Conservation (phyloP, 2,797 vertebrate genomes). For the Pyrocephalus nanus region DNA sequence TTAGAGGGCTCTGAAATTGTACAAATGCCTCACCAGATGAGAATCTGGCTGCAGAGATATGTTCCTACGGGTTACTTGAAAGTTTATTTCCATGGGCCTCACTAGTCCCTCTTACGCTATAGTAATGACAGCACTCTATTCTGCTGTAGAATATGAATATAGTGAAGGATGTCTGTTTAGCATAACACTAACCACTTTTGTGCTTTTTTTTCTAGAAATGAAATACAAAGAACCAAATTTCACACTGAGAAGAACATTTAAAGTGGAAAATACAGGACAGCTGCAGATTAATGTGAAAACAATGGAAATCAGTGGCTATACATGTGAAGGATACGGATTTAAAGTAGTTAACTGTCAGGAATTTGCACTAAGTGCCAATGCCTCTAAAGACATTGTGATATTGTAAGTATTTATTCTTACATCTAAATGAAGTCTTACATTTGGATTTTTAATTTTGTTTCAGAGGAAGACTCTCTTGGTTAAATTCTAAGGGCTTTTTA, state of each 20-base stretch:
- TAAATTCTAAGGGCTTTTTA: background rate
- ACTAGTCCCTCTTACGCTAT: rapidly evolving
- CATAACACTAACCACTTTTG: background rate
- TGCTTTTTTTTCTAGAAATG: constrained; percentile 79
- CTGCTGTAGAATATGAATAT: background rate
- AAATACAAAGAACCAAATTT: constrained; percentile 93
- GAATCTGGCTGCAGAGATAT: background rate
- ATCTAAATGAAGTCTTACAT: background rate
- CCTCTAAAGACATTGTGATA: constrained; percentile 94
- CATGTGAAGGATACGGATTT: constrained; percentile 97
- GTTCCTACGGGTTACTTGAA: background rate
- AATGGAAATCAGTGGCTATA: constrained; percentile 91
- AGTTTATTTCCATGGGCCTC: background rate
- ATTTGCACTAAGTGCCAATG: constrained; percentile 92
- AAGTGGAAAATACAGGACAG: constrained; percentile 93
- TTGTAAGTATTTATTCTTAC: constrained; percentile 82
- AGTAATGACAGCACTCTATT: background rate
- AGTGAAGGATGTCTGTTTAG: background rate
- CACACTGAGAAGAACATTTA: constrained; percentile 91
- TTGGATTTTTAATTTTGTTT: background rate
- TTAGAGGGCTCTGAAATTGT: background rate
- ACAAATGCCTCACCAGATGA: background rate
- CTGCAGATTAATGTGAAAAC: constrained; percentile 88
- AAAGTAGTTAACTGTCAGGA: constrained; percentile 97
- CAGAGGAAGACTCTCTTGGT: background rate